Evolutionary conservation across 2,888 invertebrate species (phyloP).

Genomic region (Aricia artaxerxes): DNA sequence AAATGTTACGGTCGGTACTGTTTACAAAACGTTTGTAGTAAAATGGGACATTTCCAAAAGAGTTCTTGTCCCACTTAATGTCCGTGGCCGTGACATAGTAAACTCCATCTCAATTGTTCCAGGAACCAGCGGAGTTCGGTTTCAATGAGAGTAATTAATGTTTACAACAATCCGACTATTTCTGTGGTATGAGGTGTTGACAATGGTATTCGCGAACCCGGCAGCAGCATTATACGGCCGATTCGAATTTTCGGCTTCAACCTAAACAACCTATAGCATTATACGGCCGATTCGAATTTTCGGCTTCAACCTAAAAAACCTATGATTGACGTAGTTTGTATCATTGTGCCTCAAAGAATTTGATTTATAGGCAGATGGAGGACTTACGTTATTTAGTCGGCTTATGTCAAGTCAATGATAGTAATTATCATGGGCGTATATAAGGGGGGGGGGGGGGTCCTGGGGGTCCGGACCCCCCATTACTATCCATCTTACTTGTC

Average conservation of each 20-base stretch:
- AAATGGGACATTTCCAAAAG: constrained; percentile 8
- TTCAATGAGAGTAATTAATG: constrained; percentile 29
- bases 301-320: neutral
- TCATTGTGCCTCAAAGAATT: neutral
- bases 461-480: too few relatives aligned
- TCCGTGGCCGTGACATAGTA: constrained; percentile 21
- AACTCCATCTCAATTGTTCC: constrained; percentile 28
- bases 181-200: constrained; percentile 13
- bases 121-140: constrained; percentile 19
- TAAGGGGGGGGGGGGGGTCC: too few relatives aligned
- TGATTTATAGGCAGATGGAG: neutral
- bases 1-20: neutral
- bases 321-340: neutral
- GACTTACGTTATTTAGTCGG: too few relatives aligned
- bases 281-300: neutral
- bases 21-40: neutral
- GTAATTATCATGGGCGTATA: too few relatives aligned
- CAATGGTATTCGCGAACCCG: neutral
- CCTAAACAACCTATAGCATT: neutral
- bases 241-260: neutral
- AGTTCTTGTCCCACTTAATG: constrained; percentile 11
- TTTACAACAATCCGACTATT: constrained; percentile 23
- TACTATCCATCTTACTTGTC: too few relatives aligned
- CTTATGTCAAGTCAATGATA: too few relatives aligned
- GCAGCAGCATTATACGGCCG: neutral